phyloP scores from a whole-genome alignment of 2,113 vertebrate species.

The Dipodomys stephensi region DNA sequence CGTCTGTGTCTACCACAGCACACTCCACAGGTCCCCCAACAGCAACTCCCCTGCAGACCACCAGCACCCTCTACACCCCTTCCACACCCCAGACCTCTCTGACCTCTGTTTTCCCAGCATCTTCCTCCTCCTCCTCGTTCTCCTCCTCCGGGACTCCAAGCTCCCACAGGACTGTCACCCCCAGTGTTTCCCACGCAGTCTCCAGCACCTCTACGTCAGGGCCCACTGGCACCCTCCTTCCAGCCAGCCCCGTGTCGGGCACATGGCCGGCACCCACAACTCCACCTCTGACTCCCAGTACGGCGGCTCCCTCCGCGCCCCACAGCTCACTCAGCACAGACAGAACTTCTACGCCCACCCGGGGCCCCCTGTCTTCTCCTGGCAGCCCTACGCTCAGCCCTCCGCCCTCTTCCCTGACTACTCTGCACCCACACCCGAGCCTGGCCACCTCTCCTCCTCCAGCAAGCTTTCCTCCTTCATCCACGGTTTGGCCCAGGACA shows the following conservation, averaged over 20 bases:
- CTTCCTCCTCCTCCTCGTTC: too few species aligned
- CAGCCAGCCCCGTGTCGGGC: rapidly evolving
- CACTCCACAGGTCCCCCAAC: background rate
- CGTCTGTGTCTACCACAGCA: too few species aligned
- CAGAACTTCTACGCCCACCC: background rate
- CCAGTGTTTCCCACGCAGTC: rapidly evolving
- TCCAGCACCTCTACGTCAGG: rapidly evolving
- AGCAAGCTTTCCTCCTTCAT: rapidly evolving
- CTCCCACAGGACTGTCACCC: background rate
- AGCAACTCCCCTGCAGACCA: background rate
- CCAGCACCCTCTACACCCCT: rapidly evolving
- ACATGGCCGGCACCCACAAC: rapidly evolving
- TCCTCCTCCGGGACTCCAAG: rapidly evolving
- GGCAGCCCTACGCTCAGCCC: rapidly evolving
- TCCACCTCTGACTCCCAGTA: rapidly evolving
- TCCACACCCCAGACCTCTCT: rapidly evolving
- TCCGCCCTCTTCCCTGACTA: rapidly evolving
- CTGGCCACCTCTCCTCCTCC: background rate
- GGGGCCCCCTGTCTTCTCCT: rapidly evolving
- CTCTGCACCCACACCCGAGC: rapidly evolving
- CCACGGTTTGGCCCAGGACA: rapidly evolving
- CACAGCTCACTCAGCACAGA: background rate
- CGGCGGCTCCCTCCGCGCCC: rapidly evolving
- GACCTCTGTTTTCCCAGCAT: rapidly evolving
- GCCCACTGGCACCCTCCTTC: rapidly evolving